Percentiles rank a stretch among this genome's conserved stretches.
Conservation (phyloP, 2,888 invertebrate genomes). For the Parnassius smintheus region DNA sequence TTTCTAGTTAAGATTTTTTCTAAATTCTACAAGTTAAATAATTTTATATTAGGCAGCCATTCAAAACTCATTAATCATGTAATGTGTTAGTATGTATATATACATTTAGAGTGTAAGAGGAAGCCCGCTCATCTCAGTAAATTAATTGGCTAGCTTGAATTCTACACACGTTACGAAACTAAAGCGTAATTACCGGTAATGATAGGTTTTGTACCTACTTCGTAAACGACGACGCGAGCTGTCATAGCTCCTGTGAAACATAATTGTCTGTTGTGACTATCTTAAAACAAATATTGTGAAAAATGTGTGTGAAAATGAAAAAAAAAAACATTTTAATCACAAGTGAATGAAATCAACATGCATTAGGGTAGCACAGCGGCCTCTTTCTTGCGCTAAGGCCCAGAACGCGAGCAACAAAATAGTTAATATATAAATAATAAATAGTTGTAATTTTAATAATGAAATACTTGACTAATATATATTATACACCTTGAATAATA, state of each 20-base stretch:
- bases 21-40: background rate
- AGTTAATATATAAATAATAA: too few species aligned
- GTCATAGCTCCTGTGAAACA: conserved; percentile 11
- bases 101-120: conserved; percentile 15
- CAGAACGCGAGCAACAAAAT: too few species aligned
- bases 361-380: too few species aligned
- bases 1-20: conserved; percentile 3
- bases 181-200: conserved; percentile 15
- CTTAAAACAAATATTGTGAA: too few species aligned
- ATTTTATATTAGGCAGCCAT: background rate
- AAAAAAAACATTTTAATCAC: too few species aligned
- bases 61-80: conserved; percentile 21
- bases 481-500: background rate
- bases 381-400: too few species aligned
- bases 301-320: too few species aligned
- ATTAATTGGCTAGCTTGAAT: conserved; percentile 48
- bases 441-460: too few species aligned
- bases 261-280: conserved; percentile 6
- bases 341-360: too few species aligned
- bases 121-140: conserved; percentile 40
- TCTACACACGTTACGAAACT: conserved; percentile 46
- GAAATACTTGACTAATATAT: background rate
- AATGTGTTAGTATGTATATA: conserved; percentile 10
- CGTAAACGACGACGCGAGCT: conserved; percentile 15
- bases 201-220: background rate